Base-by-base conservation (phyloP, 1,140 invertebrate species). In the Potamilus streckersoni region DNA sequence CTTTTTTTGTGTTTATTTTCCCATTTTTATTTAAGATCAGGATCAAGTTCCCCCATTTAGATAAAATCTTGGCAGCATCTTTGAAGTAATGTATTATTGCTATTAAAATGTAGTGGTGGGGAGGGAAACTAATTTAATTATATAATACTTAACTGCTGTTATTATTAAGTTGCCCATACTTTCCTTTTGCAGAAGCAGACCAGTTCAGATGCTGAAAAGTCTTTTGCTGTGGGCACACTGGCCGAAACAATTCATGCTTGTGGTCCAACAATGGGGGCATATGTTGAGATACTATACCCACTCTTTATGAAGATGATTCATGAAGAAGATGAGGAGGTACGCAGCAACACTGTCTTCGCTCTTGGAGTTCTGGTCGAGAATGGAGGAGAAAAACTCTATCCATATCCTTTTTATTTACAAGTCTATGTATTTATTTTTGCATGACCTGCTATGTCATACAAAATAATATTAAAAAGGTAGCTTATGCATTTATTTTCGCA, bases 301-400 rank as follows among this genome's bases (percentile, higher is more conserved):
- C 79, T 93, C 27, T 92, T 95, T 76, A 88, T 94, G 19, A 90
- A 87, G 71, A 91, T 92, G 20, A 90, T 92, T 0, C 90, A 77
- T 19, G 94, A 96, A 87, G 75, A 91, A 5, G 92, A 93, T 80
- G 92, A 92, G 49, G 93, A 95, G 88, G 93, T 95, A 3, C 91
- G 95, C 31, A 95, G 94, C 83, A 96, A 96, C 89, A 91, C 93
- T 0, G 93, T 94, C 60, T 96, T 92, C 89, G 94, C 93, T 38
- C 88, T 96, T 38, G 95, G 95, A 16, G 94, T 96, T 84, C 90
- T 95, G 63, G 92, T 92, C 56, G 85, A 85, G 27, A 89, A 93
- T 86, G 92, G 92, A 62, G 93, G 92, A 84, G 92, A 93, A 67
- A 81, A 87, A n/a, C 83, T 93, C 77, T 92, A 90, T 80, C 84